These are phyloP conservation scores for Euplagia quadripunctaria DNA, from an alignment of 2,888 invertebrate species.

Conservation along the genomic window DNA sequence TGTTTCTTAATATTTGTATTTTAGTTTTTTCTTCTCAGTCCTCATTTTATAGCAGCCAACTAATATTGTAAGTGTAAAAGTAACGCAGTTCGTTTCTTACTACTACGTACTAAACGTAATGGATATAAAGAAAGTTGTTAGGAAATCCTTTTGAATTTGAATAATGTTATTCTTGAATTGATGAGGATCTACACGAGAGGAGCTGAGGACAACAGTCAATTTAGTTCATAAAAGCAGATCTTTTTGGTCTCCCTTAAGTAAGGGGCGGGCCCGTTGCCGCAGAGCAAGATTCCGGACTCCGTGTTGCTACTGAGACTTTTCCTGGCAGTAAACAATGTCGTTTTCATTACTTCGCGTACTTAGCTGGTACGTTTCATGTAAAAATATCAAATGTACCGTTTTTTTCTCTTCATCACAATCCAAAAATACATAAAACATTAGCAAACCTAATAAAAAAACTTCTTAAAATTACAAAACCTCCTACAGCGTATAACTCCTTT, in stretches of 20 bases:
- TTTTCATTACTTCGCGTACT: too few species aligned
- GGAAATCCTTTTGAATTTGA: not conserved
- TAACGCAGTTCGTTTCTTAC: not conserved
- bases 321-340: not conserved
- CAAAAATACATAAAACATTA: not conserved
- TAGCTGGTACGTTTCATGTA: not conserved
- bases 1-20: not conserved
- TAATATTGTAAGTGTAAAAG: not conserved
- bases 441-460: not conserved
- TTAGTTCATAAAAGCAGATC: not conserved
- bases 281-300: not conserved
- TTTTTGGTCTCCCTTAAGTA: not conserved
- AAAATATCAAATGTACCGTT: not conserved
- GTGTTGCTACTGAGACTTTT: not conserved
- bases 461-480: not conserved
- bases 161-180: too few species aligned
- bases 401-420: not conserved
- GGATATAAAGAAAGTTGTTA: not conserved
- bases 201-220: too few species aligned
- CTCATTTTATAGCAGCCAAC: not conserved
- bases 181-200: too few species aligned
- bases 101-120: not conserved
- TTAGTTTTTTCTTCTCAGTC: not conserved
- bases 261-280: not conserved
- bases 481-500: not conserved